Conservation (phyloP, 2,797 vertebrate species). For the Australoheros facetus region DNA sequence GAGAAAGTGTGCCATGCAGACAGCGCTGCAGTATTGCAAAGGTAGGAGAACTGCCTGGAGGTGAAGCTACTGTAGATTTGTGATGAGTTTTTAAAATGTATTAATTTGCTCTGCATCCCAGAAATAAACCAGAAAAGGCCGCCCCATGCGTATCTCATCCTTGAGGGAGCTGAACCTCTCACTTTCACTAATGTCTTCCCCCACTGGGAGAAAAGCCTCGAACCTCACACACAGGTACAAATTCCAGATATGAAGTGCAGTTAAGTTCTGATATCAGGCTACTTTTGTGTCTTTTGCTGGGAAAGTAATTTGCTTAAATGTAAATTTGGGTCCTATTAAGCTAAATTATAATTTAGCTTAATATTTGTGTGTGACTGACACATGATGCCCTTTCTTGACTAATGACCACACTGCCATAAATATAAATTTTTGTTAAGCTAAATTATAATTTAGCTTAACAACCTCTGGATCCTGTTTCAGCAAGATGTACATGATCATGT, state of each 20-base stretch:
- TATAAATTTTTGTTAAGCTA: too few species aligned
- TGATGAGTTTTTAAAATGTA: background rate
- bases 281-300: too few species aligned
- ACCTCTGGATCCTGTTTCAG: background rate
- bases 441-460: background rate
- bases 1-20: conserved; percentile 83
- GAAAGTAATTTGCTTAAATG: too few species aligned
- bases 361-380: too few species aligned
- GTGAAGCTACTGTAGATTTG: accelerated
- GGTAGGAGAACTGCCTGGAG: conserved; percentile 51
- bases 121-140: conserved; percentile 82
- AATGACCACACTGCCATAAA: too few species aligned
- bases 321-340: too few species aligned
- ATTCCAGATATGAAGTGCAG: too few species aligned
- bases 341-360: background rate
- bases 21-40: conserved; percentile 82
- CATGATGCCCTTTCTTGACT: too few species aligned
- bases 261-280: too few species aligned
- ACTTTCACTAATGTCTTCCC: conserved; percentile 87
- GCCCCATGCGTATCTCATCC: conserved; percentile 80
- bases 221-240: conserved; percentile 67
- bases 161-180: conserved; percentile 80
- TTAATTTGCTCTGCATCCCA: conserved; percentile 33
- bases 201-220: conserved; percentile 76
- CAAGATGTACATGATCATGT: background rate